phyloP scores from a whole-genome alignment of 2,888 invertebrate species.

The Galerucella nymphaeae region DNA sequence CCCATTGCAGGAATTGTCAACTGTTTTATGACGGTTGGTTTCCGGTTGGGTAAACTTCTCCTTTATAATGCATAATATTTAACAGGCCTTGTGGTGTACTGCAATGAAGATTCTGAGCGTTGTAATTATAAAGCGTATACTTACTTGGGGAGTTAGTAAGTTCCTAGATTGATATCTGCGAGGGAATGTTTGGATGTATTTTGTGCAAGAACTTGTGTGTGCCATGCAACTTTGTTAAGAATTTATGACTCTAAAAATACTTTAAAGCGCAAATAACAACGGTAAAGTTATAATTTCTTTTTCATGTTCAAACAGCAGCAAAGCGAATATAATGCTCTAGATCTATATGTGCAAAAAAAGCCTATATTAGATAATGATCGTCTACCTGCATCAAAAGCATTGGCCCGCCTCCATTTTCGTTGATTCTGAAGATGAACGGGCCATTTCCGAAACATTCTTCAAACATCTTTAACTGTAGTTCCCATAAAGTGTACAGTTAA shows the following conservation, averaged over 20 bases:
- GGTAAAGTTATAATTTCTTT: no score
- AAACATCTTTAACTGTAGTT: conserved; percentile 59
- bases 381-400: conserved; percentile 77
- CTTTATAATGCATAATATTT: no score
- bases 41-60: conserved; percentile 10
- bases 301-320: no score
- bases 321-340: no score
- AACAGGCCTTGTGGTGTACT: no score
- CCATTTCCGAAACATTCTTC: conserved; percentile 70
- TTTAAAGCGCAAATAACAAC: no score
- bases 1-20: conserved; percentile 33
- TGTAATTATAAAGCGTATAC: no score
- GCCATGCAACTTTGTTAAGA: background rate
- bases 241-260: background rate
- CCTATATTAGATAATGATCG: background rate
- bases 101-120: no score
- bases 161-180: background rate
- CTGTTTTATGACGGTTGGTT: conserved; percentile 27
- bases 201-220: background rate
- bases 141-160: background rate
- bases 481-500: background rate
- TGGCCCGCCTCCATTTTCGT: conserved; percentile 81
- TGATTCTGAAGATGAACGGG: conserved; percentile 80
- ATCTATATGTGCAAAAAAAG: background rate
- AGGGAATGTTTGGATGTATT: background rate